Conservation (phyloP, 2,797 vertebrate species). For the Falco biarmicus region DNA sequence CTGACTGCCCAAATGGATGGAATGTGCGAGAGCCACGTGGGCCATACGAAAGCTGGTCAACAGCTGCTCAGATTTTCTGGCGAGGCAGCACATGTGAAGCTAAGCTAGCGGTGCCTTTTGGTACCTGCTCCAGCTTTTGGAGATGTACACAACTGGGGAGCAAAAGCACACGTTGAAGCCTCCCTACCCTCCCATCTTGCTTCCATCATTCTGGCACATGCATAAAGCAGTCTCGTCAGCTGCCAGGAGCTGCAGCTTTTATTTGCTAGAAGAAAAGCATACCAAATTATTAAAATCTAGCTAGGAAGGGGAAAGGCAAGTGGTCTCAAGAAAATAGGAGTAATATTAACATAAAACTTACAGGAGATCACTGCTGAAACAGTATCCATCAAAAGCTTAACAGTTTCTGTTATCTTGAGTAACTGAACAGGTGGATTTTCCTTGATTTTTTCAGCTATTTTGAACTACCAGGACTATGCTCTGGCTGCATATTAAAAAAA, state of each 20-base stretch:
- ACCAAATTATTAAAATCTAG: background rate
- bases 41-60: background rate
- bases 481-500: background rate
- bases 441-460: background rate
- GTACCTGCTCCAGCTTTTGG: background rate
- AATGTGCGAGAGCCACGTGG: accelerated
- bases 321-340: background rate
- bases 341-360: background rate
- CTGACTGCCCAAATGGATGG: background rate
- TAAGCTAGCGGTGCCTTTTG: background rate
- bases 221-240: background rate
- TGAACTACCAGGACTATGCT: background rate
- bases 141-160: too few species aligned
- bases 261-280: background rate
- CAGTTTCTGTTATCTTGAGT: background rate
- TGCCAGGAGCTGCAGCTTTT: background rate
- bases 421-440: background rate
- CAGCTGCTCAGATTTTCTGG: too few species aligned
- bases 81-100: background rate
- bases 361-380: background rate
- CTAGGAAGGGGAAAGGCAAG: background rate
- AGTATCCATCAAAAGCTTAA: background rate
- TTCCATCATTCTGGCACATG: background rate
- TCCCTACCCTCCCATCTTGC: background rate
- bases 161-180: background rate